A percentile compares a stretch with the other conserved stretches of the same genome.
These are phyloP conservation scores for Spea hammondii DNA, from an alignment of 2,797 vertebrate species.

Conservation along the genomic window DNA sequence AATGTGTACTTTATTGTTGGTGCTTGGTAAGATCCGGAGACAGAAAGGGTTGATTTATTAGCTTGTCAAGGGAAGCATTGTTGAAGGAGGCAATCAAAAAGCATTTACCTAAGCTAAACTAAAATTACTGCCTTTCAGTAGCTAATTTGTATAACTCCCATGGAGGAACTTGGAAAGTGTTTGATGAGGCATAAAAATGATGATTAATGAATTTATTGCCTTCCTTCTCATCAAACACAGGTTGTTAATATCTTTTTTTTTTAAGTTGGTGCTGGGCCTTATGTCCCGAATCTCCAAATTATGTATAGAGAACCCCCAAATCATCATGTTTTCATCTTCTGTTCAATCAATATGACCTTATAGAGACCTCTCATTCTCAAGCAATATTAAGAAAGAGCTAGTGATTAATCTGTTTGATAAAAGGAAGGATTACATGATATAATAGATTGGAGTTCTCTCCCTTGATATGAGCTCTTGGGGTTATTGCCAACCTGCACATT, in stretches of 20 bases:
- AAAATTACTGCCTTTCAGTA: slow-evolving; percentile 97
- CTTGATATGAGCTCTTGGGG: too few species aligned
- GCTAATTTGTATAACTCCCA: slow-evolving; percentile 99
- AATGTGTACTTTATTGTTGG: slow-evolving; percentile 74
- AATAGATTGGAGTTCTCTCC: not conserved
- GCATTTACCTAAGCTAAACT: slow-evolving; percentile 98
- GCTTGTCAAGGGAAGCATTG: slow-evolving; percentile 98
- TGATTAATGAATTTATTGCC: slow-evolving; percentile 99
- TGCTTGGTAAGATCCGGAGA: slow-evolving; percentile 77
- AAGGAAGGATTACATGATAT: slow-evolving; percentile 74
- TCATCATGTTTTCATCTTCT: slow-evolving; percentile 67
- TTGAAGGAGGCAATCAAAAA: slow-evolving; percentile 98
- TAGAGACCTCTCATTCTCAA: slow-evolving; percentile 70
- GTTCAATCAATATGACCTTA: slow-evolving; percentile 78
- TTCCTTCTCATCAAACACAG: slow-evolving; percentile 90
- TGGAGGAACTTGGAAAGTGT: slow-evolving; percentile 96
- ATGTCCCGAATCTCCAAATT: slow-evolving; percentile 63
- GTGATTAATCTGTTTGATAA: slow-evolving; percentile 75
- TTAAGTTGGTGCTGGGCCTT: slow-evolving; percentile 55
- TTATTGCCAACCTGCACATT: too few species aligned
- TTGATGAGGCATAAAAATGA: slow-evolving; percentile 99
- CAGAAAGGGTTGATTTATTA: slow-evolving; percentile 97
- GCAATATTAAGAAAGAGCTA: slow-evolving; percentile 64
- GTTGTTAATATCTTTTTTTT: slow-evolving; percentile 82
- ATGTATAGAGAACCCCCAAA: slow-evolving; percentile 61